Base-by-base conservation (phyloP, 2,888 invertebrate species). In the Noctua fimbriata region DNA sequence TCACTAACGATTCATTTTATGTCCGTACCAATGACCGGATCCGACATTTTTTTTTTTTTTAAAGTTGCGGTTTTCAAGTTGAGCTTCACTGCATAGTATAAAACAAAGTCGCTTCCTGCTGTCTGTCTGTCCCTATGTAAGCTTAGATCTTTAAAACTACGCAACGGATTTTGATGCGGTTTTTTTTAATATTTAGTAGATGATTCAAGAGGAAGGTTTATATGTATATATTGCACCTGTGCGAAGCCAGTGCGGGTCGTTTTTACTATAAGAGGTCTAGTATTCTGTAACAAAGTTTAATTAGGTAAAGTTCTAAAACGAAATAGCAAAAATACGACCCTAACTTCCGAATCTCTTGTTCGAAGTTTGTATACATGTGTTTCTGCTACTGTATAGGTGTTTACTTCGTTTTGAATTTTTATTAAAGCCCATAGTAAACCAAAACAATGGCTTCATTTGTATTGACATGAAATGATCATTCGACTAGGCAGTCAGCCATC, bases 11-110 rank as follows among this genome's bases (percentile, higher is more conserved):
- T n/a, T n/a, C n/a, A n/a, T n/a, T n/a, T n/a, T n/a, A n/a, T n/a
- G n/a, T n/a, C n/a, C n/a, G n/a, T n/a, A n/a, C n/a, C n/a, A n/a
- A n/a, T n/a, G n/a, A n/a, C n/a, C n/a, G n/a, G n/a, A n/a, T n/a
- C n/a, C n/a, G n/a, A n/a, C n/a, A n/a, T n/a, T n/a, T n/a, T 73
- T 77, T 44, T 75, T 78, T 58, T 63, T 69, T 49, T 69, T 69
- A 63, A 58, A 32, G 52, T 52, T 36, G 44, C 7, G 3, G 52
- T 10, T 63, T 69, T 69, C 16, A 73, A 58, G 14, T 24, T 49
- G 9, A n/a, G 12, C 1, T n/a, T 18, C n/a, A n/a, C n/a, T n/a
- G n/a, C n/a, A n/a, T n/a, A n/a, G n/a, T n/a, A n/a, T n/a, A n/a
- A n/a, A n/a, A n/a, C n/a, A n/a, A n/a, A n/a, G n/a, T n/a, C n/a